phyloP scores from a whole-genome alignment of 2,113 vertebrate species.

The Megatriorchis doriae region DNA sequence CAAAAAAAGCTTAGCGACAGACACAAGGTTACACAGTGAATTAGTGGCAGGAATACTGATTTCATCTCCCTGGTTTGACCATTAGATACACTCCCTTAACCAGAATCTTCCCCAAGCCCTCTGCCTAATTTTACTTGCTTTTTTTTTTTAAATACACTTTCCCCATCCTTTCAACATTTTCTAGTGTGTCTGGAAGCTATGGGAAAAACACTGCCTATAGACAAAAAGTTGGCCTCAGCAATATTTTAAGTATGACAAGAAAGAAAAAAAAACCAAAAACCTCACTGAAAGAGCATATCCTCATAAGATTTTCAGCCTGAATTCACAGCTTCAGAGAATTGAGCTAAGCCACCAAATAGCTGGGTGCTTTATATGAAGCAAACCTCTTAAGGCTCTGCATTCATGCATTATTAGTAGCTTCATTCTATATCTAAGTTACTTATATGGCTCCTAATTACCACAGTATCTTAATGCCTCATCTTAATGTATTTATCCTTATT shows the following conservation, averaged over 20 bases:
- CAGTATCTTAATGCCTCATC: constrained; percentile 32
- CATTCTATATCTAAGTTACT: constrained; percentile 54
- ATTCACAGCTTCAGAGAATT: constrained; percentile 37
- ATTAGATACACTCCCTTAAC: constrained; percentile 16
- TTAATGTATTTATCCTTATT: constrained; percentile 32
- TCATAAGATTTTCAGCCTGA: constrained; percentile 38
- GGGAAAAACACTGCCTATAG: neutral
- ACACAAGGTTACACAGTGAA: constrained; percentile 46
- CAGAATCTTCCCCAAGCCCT: neutral
- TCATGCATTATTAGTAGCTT: constrained; percentile 65
- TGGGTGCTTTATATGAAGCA: constrained; percentile 44
- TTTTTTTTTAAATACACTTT: neutral
- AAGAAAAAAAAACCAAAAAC: neutral
- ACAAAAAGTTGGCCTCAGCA: constrained; percentile 37
- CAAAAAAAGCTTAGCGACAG: neutral
- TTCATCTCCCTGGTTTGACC: constrained; percentile 21
- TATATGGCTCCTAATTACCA: constrained; percentile 47
- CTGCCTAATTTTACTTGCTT: neutral
- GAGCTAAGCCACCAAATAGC: neutral
- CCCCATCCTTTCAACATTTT: neutral
- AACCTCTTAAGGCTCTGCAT: constrained; percentile 62
- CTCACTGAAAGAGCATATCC: neutral
- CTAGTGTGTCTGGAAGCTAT: neutral
- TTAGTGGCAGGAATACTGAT: constrained; percentile 46
- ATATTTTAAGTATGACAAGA: constrained; percentile 29